Evolutionary conservation across 1,140 invertebrate species (phyloP).

Genomic region (Drosophila mauritiana): DNA sequence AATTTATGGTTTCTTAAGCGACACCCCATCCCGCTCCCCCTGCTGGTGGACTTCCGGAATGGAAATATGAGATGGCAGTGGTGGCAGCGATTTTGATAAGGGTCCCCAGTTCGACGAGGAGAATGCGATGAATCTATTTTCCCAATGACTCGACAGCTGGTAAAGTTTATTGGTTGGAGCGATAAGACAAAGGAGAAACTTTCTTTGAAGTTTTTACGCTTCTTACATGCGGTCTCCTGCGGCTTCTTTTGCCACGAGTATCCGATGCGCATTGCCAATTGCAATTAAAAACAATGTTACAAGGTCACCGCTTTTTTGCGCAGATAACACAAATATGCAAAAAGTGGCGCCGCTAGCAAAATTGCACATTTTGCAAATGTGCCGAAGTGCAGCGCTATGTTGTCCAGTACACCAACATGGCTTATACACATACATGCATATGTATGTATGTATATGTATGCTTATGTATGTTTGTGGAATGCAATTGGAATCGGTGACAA

Average conservation of each 20-base stretch:
- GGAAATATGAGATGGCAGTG: slow-evolving; percentile 63
- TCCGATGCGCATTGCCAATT: slow-evolving; percentile 50
- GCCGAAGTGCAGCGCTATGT: slow-evolving; percentile 33
- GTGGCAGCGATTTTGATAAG: slow-evolving; percentile 67
- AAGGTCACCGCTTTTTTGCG: slow-evolving; percentile 70
- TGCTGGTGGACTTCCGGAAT: not conserved
- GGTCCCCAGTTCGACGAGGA: slow-evolving; percentile 32
- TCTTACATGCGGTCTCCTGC: not conserved
- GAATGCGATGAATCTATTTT: slow-evolving; percentile 29
- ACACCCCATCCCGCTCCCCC: slow-evolving; percentile 5
- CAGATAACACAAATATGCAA: slow-evolving; percentile 56
- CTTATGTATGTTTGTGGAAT: slow-evolving; percentile 54
- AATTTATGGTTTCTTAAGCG: slow-evolving; percentile 83
- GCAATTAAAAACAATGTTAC: slow-evolving; percentile 77
- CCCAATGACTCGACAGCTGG: slow-evolving; percentile 35
- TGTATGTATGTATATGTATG: slow-evolving; percentile 19
- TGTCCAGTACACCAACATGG: slow-evolving; percentile 1
- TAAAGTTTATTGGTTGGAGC: slow-evolving; percentile 11
- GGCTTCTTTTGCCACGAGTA: not conserved
- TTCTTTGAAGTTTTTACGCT: slow-evolving; percentile 1
- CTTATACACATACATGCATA: slow-evolving; percentile 19
- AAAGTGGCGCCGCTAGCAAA: slow-evolving; percentile 67
- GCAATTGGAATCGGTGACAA: slow-evolving; percentile 77
- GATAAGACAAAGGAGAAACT: slow-evolving; percentile 3
- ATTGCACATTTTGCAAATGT: slow-evolving; percentile 76